Evolutionary conservation across 1,140 invertebrate genomes (phyloP), one percentile per base, ranked within the genome.

Genomic region (Orussus abietinus): DNA sequence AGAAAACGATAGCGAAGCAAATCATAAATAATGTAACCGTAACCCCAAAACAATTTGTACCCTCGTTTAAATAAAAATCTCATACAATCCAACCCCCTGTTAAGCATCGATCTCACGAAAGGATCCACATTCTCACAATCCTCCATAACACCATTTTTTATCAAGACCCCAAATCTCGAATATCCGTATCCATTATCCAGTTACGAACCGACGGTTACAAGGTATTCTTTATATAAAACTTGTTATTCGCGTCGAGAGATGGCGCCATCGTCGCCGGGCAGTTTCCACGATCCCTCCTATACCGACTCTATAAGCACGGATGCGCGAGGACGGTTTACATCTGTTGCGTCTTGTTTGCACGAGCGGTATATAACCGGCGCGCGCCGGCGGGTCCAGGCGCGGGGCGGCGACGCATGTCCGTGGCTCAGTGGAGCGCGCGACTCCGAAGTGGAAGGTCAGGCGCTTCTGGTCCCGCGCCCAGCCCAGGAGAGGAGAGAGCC

Each of bases 311-410:
- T 21, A 18, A 10, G 12, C 22, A 14, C 1, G 29, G 15, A 36
- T 15, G 32, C 29, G 44, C 38, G 40, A 41, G 45, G 41, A 45
- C 49, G 44, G 45, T 47, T 55, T 55, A 52, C 53, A 55, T 55
- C 53, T 55, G 53, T 55, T 55, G 53, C 53, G 49, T 55, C 53
- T 52, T 49, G 46, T 51, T 52, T 51, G 49, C 53, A 55, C 32
- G 36, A 29, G 29, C 38, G 25, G 25, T 14, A 26, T 20, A 33
- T 12, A 39, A 37, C 33, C 42, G 32, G 42, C 42, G 37, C 38
- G 42, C 36, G 38, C 32, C 18, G 42, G 46, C 43, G 36, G 37
- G 33, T 39, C 37, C 46, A 43, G 41, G 26, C 36, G 37, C 29
- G 30, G 18, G 45, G 25, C 18, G 39, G 20, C 38, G 42, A 49